phyloP scores from a whole-genome alignment of 2,888 invertebrate species.

The Archaeoteleia sp. region DNA sequence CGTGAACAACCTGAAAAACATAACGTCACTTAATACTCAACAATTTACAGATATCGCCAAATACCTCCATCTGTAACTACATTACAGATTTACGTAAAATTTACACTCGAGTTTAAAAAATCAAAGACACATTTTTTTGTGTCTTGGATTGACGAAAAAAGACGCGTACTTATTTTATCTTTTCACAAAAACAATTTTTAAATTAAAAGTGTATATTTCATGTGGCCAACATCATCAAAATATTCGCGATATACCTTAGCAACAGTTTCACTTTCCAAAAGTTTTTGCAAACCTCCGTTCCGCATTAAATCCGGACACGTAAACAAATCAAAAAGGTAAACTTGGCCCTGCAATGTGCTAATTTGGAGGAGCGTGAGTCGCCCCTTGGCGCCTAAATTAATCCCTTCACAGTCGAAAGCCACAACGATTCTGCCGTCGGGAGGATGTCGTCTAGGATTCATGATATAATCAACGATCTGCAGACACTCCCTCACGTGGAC shows the following conservation, averaged over 20 bases:
- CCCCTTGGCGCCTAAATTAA: constrained; percentile 92
- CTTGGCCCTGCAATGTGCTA: constrained; percentile 87
- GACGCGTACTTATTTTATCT: too few relatives aligned
- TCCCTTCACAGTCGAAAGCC: constrained; percentile 94
- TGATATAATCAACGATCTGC: constrained; percentile 84
- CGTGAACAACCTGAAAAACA: constrained; percentile 84
- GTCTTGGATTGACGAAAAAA: too few relatives aligned
- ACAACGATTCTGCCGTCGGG: constrained; percentile 77
- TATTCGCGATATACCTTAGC: too few relatives aligned
- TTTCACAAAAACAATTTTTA: too few relatives aligned
- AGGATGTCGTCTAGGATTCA: constrained; percentile 75
- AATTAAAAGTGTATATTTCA: too few relatives aligned
- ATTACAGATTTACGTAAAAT: too few relatives aligned
- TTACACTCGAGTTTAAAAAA: too few relatives aligned
- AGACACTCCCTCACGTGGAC: constrained; percentile 86
- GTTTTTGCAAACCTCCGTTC: constrained; percentile 85
- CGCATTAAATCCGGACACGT: constrained; percentile 87
- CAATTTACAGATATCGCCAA: too few relatives aligned
- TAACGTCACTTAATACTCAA: too few relatives aligned
- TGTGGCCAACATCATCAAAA: too few relatives aligned
- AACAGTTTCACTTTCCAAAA: constrained; percentile 88
- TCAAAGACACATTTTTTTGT: too few relatives aligned
- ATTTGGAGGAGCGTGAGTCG: constrained; percentile 91
- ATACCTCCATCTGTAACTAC: too few relatives aligned
- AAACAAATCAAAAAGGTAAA: constrained; percentile 91